Evolutionary conservation across 2,113 vertebrate species (phyloP).

Genomic region (Illadopsis cleaveri): DNA sequence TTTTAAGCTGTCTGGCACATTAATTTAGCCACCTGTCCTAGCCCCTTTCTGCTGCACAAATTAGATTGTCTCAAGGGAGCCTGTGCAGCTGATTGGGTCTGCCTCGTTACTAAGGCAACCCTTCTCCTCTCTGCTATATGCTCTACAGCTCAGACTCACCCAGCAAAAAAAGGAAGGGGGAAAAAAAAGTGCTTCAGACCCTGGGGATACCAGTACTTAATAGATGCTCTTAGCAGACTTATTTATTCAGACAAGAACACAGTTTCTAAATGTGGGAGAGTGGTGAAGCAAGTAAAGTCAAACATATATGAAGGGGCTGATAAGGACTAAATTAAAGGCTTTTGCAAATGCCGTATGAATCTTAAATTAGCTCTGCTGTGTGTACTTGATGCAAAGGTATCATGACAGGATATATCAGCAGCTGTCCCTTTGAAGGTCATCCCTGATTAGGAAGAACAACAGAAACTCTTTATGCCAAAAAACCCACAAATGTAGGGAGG

Average conservation of each 20-base stretch:
- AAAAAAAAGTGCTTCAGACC: not conserved
- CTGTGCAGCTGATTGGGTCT: slow-evolving; percentile 73
- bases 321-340: not conserved
- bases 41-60: slow-evolving; percentile 72
- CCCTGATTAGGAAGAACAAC: not conserved
- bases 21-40: slow-evolving; percentile 80
- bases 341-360: not conserved
- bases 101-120: slow-evolving; percentile 80
- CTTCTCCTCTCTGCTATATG: slow-evolving; percentile 65
- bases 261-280: slow-evolving; percentile 47
- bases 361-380: not conserved
- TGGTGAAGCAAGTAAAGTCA: slow-evolving; percentile 5
- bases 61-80: slow-evolving; percentile 76
- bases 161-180: slow-evolving; percentile 42
- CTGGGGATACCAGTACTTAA: slow-evolving; percentile 55
- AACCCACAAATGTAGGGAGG: not conserved
- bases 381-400: not conserved
- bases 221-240: slow-evolving; percentile 40
- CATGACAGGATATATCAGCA: not conserved
- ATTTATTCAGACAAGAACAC: slow-evolving; percentile 46
- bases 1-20: slow-evolving; percentile 72
- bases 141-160: slow-evolving; percentile 67
- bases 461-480: not conserved
- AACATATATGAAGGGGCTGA: not conserved
- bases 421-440: slow-evolving; percentile 17